Base-by-base conservation (phyloP, 2,888 invertebrate genomes). In the Spialia ferax region DNA sequence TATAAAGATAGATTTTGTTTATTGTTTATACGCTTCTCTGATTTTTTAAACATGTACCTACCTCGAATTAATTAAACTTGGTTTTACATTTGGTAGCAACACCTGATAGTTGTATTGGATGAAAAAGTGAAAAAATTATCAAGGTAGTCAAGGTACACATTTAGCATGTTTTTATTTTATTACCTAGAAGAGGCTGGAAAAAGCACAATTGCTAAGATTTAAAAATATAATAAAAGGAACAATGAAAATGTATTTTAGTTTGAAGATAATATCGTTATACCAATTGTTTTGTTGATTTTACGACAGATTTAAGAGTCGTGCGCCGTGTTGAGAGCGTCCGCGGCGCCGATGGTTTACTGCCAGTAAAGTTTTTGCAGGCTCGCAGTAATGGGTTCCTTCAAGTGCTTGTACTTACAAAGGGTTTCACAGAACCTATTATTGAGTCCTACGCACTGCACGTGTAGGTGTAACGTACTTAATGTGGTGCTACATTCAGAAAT, bases 341-440 rank as follows among this genome's bases (percentile, higher is more conserved):
- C 62, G 7, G 23, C 7, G 32, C 32, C n/a, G 42, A 6, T 6
- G 23, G 32, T 52, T 63, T 52, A 63, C 52, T 38, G 52, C 38
- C 26, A 26, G 52, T 63, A 52, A 63, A 63, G 35, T 54, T 63
- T 22, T 54, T 52, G 29, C n/a, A 54, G 50, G 52, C 22, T 35
- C 32, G 32, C 20, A 15, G 38, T 61, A 61, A 32, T 61, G 35
- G 61, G 29, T 50, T 50, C 35, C 50, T 61, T 52, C n/a, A 48
- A 61, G 35, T 35, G 50, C 29, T 61, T 26, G 29, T 26, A 32
- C 56, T 20, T 38, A 20, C 15, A 15, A 42, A 42, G 15, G 42
- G 38, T 38, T 38, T n/a, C 15, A 42, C 15, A 23, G 23, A 11
- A 50, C 23, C 23, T 50, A 50, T 50, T 50, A 23, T 45, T 50